Base-by-base conservation (phyloP, 2,113 vertebrate genomes). In the Desmodus rotundus region DNA sequence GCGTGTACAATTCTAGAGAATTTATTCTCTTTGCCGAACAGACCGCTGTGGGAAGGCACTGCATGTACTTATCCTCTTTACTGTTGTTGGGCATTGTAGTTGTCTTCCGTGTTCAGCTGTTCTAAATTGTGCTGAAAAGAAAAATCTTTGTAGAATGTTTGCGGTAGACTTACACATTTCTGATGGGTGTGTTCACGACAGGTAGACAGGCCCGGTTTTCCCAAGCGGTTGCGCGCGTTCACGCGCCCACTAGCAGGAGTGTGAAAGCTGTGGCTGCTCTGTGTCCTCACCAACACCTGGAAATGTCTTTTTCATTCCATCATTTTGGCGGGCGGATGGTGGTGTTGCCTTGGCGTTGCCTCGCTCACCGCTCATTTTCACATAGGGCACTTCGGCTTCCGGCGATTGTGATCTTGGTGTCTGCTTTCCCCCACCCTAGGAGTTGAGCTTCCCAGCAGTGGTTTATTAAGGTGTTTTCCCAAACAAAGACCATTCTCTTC, bases 61-160 rank as follows among this genome's bases (percentile, higher is more conserved):
- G 38, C 10, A 8, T 85, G 92, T 80, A 68, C 63, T 73, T n/a
- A 89, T n/a, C 31, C 19, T 81, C 8, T 61, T 96, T 54, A 38
- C 80, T 89, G 1, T 47, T 65, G 58, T 80, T 61, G 73, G 82
- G 56, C 38, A 22, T 78, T 91, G 38, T 15, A 63, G 41, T 54
- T 47, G 50, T 63, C 89, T 93, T 56, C 17, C 9, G 15, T 61
- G 85, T 82, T 58, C 33, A 76, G 45, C 58, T 84, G 15, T 80
- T 90, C 94, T 87, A 70, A 80, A 86, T 82, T 80, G 78, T 74
- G 67, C 45, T 91, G 24, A 63, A 76, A 77, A 76, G 76, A 76
- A 89, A 67, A 92, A 82, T 78, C 50, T 41, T 56, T 74, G 47
- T 54, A 78, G 45, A 28, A 78, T 88, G 87, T 65, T 78, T 38